Conservation (phyloP, 2,888 invertebrate genomes). For the Gari tellinella region DNA sequence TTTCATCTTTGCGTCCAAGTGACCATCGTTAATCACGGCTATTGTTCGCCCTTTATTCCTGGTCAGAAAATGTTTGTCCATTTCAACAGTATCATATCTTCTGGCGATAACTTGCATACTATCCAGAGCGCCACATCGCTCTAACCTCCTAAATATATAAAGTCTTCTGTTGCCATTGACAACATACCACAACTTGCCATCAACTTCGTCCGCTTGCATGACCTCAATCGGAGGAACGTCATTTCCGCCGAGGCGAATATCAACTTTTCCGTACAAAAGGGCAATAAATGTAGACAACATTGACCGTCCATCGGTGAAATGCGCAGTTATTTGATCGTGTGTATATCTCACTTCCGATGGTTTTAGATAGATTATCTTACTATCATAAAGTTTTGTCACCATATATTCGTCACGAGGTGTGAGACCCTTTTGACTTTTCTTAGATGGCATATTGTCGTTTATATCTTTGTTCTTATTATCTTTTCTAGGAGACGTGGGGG, state of each 20-base stretch:
- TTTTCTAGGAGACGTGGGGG: background rate
- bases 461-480: conserved; percentile 7
- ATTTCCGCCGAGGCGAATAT: conserved; percentile 49
- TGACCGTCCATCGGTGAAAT: conserved; percentile 54
- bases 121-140: conserved; percentile 52
- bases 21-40: conserved; percentile 51
- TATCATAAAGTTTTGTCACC: conserved; percentile 54
- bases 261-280: conserved; percentile 41
- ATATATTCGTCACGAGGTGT: conserved; percentile 58
- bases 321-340: conserved; percentile 55
- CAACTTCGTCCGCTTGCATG: conserved; percentile 43
- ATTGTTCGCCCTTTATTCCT: conserved; percentile 51
- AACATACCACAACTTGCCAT: conserved; percentile 49
- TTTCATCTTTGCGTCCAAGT: conserved; percentile 37
- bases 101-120: conserved; percentile 57
- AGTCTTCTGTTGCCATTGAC: conserved; percentile 62
- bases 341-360: conserved; percentile 58
- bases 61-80: conserved; percentile 61
- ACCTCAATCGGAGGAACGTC: conserved; percentile 58
- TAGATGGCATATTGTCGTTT: conserved; percentile 5
- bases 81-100: conserved; percentile 57
- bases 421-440: conserved; percentile 40
- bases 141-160: conserved; percentile 46
- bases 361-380: conserved; percentile 51
- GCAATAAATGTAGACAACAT: conserved; percentile 52